Evolutionary conservation across 2,113 vertebrate species (phyloP), one percentile per base, ranked within the genome.

Genomic region (Rhadina sibilatrix): DNA sequence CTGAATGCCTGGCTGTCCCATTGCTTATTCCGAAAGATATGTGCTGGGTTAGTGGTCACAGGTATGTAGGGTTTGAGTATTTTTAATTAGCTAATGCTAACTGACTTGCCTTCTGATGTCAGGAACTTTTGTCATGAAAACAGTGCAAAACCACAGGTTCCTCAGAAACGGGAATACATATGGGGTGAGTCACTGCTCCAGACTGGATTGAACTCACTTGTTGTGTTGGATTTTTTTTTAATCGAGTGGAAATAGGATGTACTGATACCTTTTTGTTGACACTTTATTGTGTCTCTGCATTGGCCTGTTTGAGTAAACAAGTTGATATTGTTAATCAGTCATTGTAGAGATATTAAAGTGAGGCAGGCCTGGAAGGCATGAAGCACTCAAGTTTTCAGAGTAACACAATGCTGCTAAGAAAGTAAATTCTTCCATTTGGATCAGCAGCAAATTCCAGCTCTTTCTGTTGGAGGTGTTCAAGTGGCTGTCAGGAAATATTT

Each of bases 391-490:
- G 56, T 44, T 89, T 78, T 85, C 40, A 40, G 77, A 60, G 25
- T 59, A 60, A 37, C 1, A 2, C 1, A 1, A 71, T 78, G 56
- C 64, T 89, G 79, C 80, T 91, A 84, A 81, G 77, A 89, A 64
- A 89, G 69, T 83, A 81, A 81, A 83, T 95, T 87, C 91, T 95
- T 94, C 71, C 59, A 65, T 76, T 95, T 93, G 91, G 81, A 91
- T 78, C 60, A 80, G 77, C 64, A 89, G 83, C 68, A 89, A 92
- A 95, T 97, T 94, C 96, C 95, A 94, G 42, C 80, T 83, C 88
- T 97, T 97, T 96, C 95, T 95, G 66, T 94, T 95, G 94, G 94
- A 95, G 86, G 47, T 44, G 78, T 46, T 91, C 14, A 40, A 85
- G 63, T 63, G 49, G 46, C 87, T 95, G 57, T 90, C 7, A 20